Evolutionary conservation across 2,113 vertebrate species (phyloP), one percentile per base, ranked within the genome.

Genomic region (Petrocephalus zakoni): DNA sequence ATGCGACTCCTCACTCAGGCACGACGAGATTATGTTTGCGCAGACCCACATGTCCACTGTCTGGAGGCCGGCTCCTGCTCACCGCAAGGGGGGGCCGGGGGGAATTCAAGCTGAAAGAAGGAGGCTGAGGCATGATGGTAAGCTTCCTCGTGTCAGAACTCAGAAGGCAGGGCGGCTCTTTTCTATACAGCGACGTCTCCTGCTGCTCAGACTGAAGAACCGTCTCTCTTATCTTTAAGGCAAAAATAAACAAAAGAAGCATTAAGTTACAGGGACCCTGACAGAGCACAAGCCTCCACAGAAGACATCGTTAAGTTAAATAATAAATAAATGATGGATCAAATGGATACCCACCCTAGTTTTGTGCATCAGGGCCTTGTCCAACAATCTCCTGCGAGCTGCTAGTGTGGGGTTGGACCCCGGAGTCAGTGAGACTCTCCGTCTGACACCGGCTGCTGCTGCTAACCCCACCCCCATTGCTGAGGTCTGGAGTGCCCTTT

Each of bases 321-420:
- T 19, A 34, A 61, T 11, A n/a, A 56, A 34, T 25, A 34, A 51
- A 56, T 53, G 29, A 86, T 5, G 15, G 6, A 15, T 11, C 34
- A 47, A 64, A 51, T 7, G 29, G 68, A 42, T 25, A 49, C 34
- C 10, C 94, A 96, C 96, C 95, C 96, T 96, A 64, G 95, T 93
- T 88, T 95, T 95, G 72, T 96, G 94, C 11, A 94, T 93, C 90
- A 96, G 47, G 2, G 95, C 94, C 92, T 96, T 96, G 85, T 96
- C 96, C 92, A 96, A 52, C 1, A 95, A 92, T 88, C 92, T 95
- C 90, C 93, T 96, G 82, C 95, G 96, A 85, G 95, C 94, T 34
- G 94, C 93, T 87, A 96, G 91, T 84, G 95, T 94, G 46, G 96
- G 93, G 90, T 84, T 97, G 52, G 93, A 94, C 9, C 91, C 87